A percentile compares a stretch with the other conserved stretches of the same genome.
Evolutionary conservation across 2,888 invertebrate genomes (phyloP).

Genomic region (Himalopsyche anomala): DNA sequence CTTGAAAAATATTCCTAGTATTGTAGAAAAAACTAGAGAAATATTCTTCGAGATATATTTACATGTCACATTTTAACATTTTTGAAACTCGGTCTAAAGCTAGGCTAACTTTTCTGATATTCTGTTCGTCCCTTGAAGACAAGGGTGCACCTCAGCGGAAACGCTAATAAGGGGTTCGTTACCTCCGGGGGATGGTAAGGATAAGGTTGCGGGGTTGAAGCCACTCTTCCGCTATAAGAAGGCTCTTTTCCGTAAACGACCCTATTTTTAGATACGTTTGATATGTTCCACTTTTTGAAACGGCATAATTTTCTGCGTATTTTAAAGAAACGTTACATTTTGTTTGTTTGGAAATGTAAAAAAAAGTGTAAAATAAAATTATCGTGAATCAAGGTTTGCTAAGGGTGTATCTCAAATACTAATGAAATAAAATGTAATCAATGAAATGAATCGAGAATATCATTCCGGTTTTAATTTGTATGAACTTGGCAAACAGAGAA

Average conservation of each 20-base stretch:
- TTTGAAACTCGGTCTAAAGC: conserved; percentile 4
- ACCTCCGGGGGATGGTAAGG: conserved; percentile 37
- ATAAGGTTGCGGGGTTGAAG: conserved; percentile 32
- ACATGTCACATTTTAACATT: conserved; percentile 8
- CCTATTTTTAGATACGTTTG: conserved; percentile 28
- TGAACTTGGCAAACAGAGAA: too few relatives aligned
- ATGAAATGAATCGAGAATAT: too few relatives aligned
- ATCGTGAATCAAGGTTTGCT: too few relatives aligned
- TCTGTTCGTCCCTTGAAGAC: conserved; percentile 27
- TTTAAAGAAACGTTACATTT: background rate
- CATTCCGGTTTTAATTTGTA: too few relatives aligned
- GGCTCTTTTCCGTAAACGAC: conserved; percentile 25
- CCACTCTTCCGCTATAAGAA: conserved; percentile 43
- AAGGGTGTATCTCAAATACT: too few relatives aligned
- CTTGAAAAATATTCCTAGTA: too few relatives aligned
- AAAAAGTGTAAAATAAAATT: too few relatives aligned
- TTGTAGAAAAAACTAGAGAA: background rate
- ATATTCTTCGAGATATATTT: background rate
- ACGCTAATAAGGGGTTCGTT: conserved; percentile 42
- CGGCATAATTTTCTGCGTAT: background rate
- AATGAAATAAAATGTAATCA: too few relatives aligned
- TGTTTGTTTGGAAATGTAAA: too few relatives aligned
- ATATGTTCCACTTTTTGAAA: background rate
- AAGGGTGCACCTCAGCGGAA: conserved; percentile 39
- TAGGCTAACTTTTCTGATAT: background rate